Conservation (phyloP, 37 sponge, comb jelly and placozoan genomes). For the Amphimedon queenslandica region DNA sequence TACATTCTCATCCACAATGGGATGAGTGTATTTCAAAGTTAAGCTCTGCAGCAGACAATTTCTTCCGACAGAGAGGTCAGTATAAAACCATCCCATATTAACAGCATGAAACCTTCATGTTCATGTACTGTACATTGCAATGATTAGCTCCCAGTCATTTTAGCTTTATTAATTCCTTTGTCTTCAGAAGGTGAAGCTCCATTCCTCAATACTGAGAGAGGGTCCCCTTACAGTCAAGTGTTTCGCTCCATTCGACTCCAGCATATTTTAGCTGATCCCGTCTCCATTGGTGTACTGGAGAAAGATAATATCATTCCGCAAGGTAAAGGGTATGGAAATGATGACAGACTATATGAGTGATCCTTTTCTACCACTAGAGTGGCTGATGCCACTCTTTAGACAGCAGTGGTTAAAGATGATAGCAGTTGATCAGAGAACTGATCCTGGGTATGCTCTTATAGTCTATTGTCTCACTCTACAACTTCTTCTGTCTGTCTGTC, state of each 20-base stretch:
- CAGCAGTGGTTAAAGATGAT: slow-evolving; percentile 74
- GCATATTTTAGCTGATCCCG: slow-evolving; percentile 56
- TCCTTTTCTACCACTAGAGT: slow-evolving; percentile 23
- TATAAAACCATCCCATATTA: too few species aligned
- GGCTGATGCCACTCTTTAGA: slow-evolving; percentile 49
- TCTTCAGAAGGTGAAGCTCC: too few species aligned
- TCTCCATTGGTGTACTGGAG: slow-evolving; percentile 40
- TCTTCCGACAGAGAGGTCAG: too few species aligned
- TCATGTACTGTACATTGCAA: too few species aligned
- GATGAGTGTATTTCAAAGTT: too few species aligned
- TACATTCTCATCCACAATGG: too few species aligned
- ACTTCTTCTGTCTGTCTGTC: too few species aligned
- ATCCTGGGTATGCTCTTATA: slow-evolving; percentile 40
- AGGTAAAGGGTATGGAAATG: neutral
- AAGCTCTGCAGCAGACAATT: too few species aligned
- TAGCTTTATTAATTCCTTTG: too few species aligned
- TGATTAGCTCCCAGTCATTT: too few species aligned
- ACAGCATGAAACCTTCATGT: too few species aligned
- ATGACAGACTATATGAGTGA: neutral
- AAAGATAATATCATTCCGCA: slow-evolving; percentile 59
- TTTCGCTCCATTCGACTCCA: slow-evolving; percentile 43
- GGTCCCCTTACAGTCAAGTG: slow-evolving; percentile 14
- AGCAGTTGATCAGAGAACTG: slow-evolving; percentile 53
- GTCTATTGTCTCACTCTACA: slow-evolving; percentile 1
- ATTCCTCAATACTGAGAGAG: slow-evolving; percentile 46